These are phyloP conservation scores for Eupithecia exiguata DNA, from an alignment of 2,888 invertebrate species.

Conservation along the genomic window DNA sequence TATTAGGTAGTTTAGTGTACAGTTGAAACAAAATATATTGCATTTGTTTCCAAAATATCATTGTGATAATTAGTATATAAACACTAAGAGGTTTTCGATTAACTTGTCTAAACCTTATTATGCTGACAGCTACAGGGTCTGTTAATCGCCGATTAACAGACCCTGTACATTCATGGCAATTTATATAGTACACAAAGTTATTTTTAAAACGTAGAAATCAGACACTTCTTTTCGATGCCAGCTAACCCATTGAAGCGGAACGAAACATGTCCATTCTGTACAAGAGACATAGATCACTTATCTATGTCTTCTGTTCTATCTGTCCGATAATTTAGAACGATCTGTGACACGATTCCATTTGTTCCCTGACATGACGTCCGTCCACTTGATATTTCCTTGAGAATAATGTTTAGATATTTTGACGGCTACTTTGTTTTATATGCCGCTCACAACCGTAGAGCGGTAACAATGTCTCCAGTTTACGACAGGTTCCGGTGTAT, in stretches of 20 bases:
- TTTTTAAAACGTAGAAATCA: background rate
- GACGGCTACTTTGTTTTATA: slow-evolving; percentile 51
- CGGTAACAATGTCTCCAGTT: slow-evolving; percentile 53
- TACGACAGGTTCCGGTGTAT: slow-evolving; percentile 50
- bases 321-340: slow-evolving; percentile 59
- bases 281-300: slow-evolving; percentile 31
- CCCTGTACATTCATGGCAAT: too few relatives aligned
- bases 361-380: slow-evolving; percentile 54
- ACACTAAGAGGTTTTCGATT: background rate
- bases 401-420: slow-evolving; percentile 54
- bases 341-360: slow-evolving; percentile 63
- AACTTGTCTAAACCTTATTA: too few relatives aligned
- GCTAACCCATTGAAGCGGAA: background rate
- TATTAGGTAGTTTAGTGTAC: background rate
- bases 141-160: too few relatives aligned
- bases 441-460: slow-evolving; percentile 42
- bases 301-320: slow-evolving; percentile 9
- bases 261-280: slow-evolving; percentile 4
- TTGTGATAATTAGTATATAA: background rate
- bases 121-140: too few relatives aligned
- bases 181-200: background rate
- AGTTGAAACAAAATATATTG: background rate
- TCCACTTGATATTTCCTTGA: slow-evolving; percentile 53
- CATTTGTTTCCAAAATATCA: background rate
- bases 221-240: background rate